A percentile compares a stretch with the other conserved stretches of the same genome.
Evolutionary conservation across 1,140 invertebrate species (phyloP).

Genomic region (Platorchestia sp.): DNA sequence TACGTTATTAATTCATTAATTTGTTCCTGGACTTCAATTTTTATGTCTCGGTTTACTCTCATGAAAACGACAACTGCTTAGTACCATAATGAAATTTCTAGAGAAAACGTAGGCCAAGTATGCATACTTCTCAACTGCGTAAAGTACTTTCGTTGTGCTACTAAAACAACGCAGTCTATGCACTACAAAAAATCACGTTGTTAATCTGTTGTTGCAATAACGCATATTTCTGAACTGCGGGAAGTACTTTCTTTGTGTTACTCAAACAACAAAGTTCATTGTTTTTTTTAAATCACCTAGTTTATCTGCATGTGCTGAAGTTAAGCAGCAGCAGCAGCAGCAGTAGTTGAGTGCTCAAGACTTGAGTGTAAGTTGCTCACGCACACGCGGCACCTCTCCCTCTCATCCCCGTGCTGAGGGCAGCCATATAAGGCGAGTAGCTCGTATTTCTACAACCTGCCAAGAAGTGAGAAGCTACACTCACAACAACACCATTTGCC

Average conservation of each 20-base stretch:
- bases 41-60: not conserved
- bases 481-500: not conserved
- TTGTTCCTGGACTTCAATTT: not conserved
- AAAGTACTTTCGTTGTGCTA: not conserved
- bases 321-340: too few relatives aligned
- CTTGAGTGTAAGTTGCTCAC: not conserved
- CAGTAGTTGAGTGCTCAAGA: not conserved
- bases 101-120: not conserved
- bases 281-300: too few relatives aligned
- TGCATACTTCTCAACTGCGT: not conserved
- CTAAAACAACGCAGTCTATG: not conserved
- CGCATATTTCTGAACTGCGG: too few relatives aligned
- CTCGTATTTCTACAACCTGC: conserved; percentile 6
- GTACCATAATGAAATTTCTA: not conserved
- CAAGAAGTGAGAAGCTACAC: not conserved
- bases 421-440: not conserved
- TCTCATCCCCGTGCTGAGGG: not conserved
- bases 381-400: not conserved
- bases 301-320: too few relatives aligned
- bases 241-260: too few relatives aligned
- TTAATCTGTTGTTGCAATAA: too few relatives aligned
- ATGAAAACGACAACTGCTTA: not conserved
- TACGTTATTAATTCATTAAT: not conserved
- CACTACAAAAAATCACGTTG: not conserved
- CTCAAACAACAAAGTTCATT: too few relatives aligned